Conservation (phyloP, 1,140 invertebrate species). For the Schlechtendalia chinensis region DNA sequence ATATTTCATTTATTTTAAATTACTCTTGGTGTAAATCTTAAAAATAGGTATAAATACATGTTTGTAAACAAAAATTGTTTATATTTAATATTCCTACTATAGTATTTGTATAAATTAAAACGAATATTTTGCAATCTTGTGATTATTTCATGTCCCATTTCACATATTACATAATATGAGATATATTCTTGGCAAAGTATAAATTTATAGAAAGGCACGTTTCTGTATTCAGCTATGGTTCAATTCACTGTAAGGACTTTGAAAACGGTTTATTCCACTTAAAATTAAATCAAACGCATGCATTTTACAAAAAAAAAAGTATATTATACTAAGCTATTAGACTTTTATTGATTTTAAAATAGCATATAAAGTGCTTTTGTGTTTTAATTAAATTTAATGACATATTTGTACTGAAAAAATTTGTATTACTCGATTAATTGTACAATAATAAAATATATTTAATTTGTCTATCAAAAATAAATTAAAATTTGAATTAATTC, state of each 20-base stretch:
- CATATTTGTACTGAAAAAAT: too few species aligned
- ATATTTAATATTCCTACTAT: not conserved
- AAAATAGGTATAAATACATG: not conserved
- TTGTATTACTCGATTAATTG: too few species aligned
- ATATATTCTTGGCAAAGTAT: not conserved
- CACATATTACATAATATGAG: not conserved
- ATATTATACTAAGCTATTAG: not conserved
- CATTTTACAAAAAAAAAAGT: not conserved
- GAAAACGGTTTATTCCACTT: not conserved
- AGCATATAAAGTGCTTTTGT: too few species aligned
- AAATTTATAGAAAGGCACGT: not conserved
- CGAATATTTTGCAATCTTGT: not conserved
- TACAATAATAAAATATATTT: too few species aligned
- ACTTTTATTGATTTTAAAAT: not conserved
- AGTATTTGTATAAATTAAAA: not conserved
- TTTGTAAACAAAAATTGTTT: not conserved
- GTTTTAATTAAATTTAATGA: too few species aligned
- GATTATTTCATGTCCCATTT: not conserved
- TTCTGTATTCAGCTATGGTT: not conserved
- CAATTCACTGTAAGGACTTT: not conserved
- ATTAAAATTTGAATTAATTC: too few species aligned
- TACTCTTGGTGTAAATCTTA: not conserved
- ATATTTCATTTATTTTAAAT: not conserved
- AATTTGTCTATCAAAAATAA: too few species aligned
- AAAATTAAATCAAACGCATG: not conserved